Conservation (phyloP, 2,797 vertebrate species). For the Orestias chungarensis region DNA sequence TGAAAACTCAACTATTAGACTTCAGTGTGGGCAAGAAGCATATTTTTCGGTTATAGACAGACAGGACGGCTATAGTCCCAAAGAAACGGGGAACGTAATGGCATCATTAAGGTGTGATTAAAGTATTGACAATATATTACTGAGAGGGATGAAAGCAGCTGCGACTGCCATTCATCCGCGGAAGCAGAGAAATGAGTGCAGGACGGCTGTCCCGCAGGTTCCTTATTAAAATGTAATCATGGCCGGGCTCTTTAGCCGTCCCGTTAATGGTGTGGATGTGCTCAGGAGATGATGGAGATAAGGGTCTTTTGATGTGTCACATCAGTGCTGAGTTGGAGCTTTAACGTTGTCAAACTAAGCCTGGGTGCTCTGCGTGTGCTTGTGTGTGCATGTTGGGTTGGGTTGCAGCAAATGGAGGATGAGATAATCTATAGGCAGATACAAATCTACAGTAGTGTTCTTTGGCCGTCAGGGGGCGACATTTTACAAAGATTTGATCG, state of each 20-base stretch:
- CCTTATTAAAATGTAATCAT: conserved; percentile 74
- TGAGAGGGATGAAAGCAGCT: conserved; percentile 68
- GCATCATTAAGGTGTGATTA: conserved; percentile 63
- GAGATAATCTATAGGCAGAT: conserved; percentile 54
- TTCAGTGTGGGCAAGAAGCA: not conserved
- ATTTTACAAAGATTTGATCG: conserved; percentile 14
- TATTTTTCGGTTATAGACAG: conserved; percentile 35
- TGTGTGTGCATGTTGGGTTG: conserved; percentile 13
- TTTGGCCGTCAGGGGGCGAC: conserved; percentile 64
- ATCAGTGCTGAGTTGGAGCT: conserved; percentile 38
- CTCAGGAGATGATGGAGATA: conserved; percentile 49
- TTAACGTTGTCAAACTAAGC: conserved; percentile 31
- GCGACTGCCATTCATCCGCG: conserved; percentile 66
- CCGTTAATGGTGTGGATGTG: conserved; percentile 57
- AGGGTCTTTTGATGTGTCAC: conserved; percentile 57
- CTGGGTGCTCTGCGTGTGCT: not conserved
- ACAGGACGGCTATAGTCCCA: conserved; percentile 24
- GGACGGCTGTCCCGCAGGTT: conserved; percentile 65
- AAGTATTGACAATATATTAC: conserved; percentile 74
- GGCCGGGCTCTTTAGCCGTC: conserved; percentile 46
- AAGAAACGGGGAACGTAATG: conserved; percentile 42
- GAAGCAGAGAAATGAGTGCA: conserved; percentile 45
- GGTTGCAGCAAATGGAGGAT: conserved; percentile 71
- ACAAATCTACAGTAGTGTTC: conserved; percentile 36
- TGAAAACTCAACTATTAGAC: not conserved